Evolutionary conservation across 2,113 vertebrate species (phyloP), one percentile per base, ranked within the genome.

Genomic region (Vidua chalybeata): DNA sequence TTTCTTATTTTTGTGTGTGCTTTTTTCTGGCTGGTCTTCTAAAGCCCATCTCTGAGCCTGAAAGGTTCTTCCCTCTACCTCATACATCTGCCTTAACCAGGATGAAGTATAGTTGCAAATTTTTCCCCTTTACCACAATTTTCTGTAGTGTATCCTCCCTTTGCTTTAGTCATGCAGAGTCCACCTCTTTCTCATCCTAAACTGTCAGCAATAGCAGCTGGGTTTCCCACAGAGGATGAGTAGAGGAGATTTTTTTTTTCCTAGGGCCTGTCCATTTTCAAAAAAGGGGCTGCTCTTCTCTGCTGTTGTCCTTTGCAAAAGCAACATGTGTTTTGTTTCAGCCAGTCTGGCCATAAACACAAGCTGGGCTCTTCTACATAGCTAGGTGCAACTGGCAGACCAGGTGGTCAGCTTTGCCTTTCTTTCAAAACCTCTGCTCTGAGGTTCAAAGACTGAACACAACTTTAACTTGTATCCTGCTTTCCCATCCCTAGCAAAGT

Each of bases 11-110:
- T 67, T 66, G 41, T 2, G 58, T 59, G 35, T 87, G 48, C 71
- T 83, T 96, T 73, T 67, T 95, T 77, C 82, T 94, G 84, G 75
- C 66, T 93, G 54, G 77, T 93, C 92, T 93, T 94, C 82, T 79
- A 90, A 95, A 96, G 76, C 15, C 58, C 90, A 90, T 75, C 48
- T 76, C 49, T 0, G 1, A 94, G 73, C 33, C 79, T 68, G 51
- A 46, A 93, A 85, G 73, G 69, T 74, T 93, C 58, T 75, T 82
- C 68, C 52, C 55, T 66, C 27, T 49, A 75, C 54, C 43, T 86
- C 52, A 17, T 28, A 55, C 15, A 30, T 69, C 74, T 61, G 48
- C 37, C 43, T 91, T 76, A 80, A 61, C 21, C 1, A 3, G 41
- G 27, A 82, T 45, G 73, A 90, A 87, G 49, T 26, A 8, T 3